Evolutionary conservation across 2,113 vertebrate genomes (phyloP), one percentile per base, ranked within the genome.

Genomic region (Prunella fulvescens): DNA sequence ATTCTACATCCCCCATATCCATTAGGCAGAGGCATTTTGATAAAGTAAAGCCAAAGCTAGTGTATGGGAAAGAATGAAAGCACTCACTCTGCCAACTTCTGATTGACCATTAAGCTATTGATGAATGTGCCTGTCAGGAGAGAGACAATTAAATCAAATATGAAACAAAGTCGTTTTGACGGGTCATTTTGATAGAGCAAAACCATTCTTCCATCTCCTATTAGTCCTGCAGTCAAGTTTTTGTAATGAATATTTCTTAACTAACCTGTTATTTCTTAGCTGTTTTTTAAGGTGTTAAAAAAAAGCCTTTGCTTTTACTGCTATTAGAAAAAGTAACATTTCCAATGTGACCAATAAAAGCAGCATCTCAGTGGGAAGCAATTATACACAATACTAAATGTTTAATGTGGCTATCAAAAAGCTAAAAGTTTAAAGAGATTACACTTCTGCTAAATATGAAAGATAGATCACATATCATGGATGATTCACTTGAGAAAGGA

Each of bases 141-240:
- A 98, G 98, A 99, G 99, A 99, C 99, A 99, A 99, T 99, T 99
- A 99, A 99, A 99, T 99, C 99, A 99, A 99, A 99, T 99, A 99
- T 99, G 99, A 99, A 99, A 99, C 99, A 99, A 99, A 99, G 99
- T 99, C 98, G 97, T 99, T 99, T 97, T 99, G 99, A 99, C 98
- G 98, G 99, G 98, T 98, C 98, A 98, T 99, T 99, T 98, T 99
- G 98, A 99, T 98, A 98, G 98, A 99, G 98, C 98, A 99, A 98
- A 98, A 98, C 98, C 98, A 98, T 98, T 99, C 99, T 98, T 98
- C 98, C 98, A 98, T 98, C 98, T 99, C 98, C 95, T 98, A 98
- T 98, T 98, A 99, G 98, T 97, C 97, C 98, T 98, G 98, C 97
- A 98, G 98, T 98, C 98, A 98, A 97, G 98, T 99, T 98, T 98